Evolutionary conservation across 2,113 vertebrate genomes (phyloP).

Genomic region (Saccopteryx bilineata): DNA sequence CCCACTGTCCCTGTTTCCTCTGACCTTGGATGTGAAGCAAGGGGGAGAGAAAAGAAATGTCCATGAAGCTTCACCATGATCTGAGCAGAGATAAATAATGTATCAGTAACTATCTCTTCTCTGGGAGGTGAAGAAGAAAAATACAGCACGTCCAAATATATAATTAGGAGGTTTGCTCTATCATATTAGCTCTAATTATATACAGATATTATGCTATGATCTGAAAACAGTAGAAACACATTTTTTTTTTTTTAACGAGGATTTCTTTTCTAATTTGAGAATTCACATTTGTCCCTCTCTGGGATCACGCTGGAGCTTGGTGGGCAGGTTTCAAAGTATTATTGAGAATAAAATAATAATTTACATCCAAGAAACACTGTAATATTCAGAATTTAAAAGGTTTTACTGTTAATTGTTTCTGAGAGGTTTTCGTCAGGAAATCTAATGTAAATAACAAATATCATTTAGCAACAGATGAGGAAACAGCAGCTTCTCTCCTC

Average conservation of each 20-base stretch:
- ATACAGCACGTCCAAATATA: background rate
- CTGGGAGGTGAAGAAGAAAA: conserved; percentile 4
- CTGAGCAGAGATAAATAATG: background rate
- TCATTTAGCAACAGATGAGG: background rate
- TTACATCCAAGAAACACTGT: background rate
- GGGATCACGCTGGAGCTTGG: background rate
- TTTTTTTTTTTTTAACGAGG: background rate
- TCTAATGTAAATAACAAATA: background rate
- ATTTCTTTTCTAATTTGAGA: background rate
- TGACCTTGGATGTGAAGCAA: background rate
- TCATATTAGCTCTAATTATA: background rate
- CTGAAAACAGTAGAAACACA: conserved; percentile 4
- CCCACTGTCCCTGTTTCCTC: background rate
- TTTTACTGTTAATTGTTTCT: conserved; percentile 1
- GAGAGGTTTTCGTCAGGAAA: conserved; percentile 34
- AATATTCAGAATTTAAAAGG: conserved; percentile 6
- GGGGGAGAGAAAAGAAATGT: background rate
- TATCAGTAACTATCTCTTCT: background rate
- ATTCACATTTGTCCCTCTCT: conserved; percentile 19
- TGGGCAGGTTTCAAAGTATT: conserved; percentile 22
- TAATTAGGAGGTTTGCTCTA: background rate
- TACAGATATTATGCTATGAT: background rate
- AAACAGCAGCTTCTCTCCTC: background rate
- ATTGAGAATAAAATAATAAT: conserved; percentile 33
- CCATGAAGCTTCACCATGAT: background rate